A percentile compares a stretch with the other conserved stretches of the same genome.
Conservation (phyloP, 1,140 invertebrate species). For the Vanessa tameamea region DNA sequence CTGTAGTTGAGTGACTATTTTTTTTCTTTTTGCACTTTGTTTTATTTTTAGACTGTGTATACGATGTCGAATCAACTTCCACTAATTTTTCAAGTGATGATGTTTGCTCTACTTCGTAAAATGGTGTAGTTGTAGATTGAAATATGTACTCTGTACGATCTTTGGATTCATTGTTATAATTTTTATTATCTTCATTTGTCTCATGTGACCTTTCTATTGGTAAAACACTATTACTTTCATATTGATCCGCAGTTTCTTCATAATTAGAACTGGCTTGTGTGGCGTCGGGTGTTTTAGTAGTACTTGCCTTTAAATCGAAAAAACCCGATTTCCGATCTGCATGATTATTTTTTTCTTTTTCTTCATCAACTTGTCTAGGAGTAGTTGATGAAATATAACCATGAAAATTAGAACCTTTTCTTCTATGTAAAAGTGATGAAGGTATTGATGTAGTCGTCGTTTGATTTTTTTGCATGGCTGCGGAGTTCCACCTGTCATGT, state of each 20-base stretch:
- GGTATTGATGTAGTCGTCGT: slow-evolving; percentile 32
- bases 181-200: slow-evolving; percentile 39
- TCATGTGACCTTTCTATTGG: slow-evolving; percentile 35
- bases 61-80: slow-evolving; percentile 38
- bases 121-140: slow-evolving; percentile 39
- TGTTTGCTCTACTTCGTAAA: background rate
- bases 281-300: slow-evolving; percentile 15
- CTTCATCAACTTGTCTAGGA: slow-evolving; percentile 37
- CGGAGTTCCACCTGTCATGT: slow-evolving; percentile 65
- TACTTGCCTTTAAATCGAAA: slow-evolving; percentile 16
- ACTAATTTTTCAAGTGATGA: slow-evolving; percentile 1
- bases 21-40: slow-evolving; percentile 75
- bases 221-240: slow-evolving; percentile 44
- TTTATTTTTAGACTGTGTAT: slow-evolving; percentile 59
- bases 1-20: slow-evolving; percentile 40
- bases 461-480: slow-evolving; percentile 50
- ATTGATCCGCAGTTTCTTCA: slow-evolving; percentile 39
- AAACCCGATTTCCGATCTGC: slow-evolving; percentile 34
- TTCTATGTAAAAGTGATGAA: slow-evolving; percentile 46
- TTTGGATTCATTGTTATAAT: slow-evolving; percentile 47
- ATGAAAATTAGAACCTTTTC: slow-evolving; percentile 72
- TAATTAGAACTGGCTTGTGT: slow-evolving; percentile 30
- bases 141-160: slow-evolving; percentile 66
- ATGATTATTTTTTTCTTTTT: slow-evolving; percentile 45
- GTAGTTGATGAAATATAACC: slow-evolving; percentile 57